phyloP scores from a whole-genome alignment of 2,113 vertebrate genomes.

The Oryctolagus cuniculus region DNA sequence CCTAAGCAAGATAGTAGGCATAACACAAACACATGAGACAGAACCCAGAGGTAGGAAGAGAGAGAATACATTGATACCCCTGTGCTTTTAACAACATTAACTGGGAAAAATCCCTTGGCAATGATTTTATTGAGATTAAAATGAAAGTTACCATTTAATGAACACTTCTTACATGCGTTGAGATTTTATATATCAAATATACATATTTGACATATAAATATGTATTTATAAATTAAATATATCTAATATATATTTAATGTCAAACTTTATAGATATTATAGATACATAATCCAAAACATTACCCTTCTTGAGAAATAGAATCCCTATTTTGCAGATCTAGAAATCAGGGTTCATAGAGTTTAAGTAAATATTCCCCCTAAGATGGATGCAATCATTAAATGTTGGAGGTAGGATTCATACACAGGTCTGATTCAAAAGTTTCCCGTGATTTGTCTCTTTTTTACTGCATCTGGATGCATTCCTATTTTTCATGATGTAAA shows the following conservation, averaged over 20 bases:
- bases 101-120: constrained; percentile 1
- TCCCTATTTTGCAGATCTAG: constrained; percentile 22
- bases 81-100: neutral
- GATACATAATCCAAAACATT: neutral
- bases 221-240: no score
- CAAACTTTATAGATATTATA: no score
- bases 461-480: neutral
- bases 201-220: no score
- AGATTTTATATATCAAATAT: neutral
- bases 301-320: neutral
- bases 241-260: no score
- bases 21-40: neutral
- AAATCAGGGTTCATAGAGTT: neutral
- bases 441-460: neutral
- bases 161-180: neutral
- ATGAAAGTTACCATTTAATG: constrained; percentile 34
- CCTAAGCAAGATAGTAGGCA: neutral
- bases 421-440: neutral
- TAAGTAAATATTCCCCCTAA: constrained; percentile 3
- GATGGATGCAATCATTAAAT: neutral
- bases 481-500: neutral
- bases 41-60: neutral
- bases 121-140: constrained; percentile 34
- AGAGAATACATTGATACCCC: neutral
- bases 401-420: neutral